phyloP scores from a whole-genome alignment of 2,797 vertebrate species.

The Scleropages formosus region DNA sequence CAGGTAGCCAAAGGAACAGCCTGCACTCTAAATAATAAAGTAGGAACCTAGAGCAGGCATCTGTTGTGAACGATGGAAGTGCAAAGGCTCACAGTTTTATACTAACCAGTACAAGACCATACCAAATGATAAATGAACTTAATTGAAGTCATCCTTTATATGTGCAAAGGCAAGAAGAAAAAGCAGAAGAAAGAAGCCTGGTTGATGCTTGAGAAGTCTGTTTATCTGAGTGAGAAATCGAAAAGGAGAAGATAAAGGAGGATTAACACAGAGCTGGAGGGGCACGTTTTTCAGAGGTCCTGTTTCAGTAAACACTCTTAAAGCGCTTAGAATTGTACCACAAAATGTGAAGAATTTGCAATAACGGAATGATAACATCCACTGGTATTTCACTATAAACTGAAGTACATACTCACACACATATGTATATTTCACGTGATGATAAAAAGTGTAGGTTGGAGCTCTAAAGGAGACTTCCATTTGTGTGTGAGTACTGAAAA shows the following conservation, averaged over 20 bases:
- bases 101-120: constrained; percentile 48
- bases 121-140: constrained; percentile 41
- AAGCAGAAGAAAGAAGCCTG: constrained; percentile 23
- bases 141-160: constrained; percentile 35
- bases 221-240: constrained; percentile 38
- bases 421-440: too few relatives aligned
- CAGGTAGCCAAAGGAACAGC: constrained; percentile 33
- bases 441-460: too few relatives aligned
- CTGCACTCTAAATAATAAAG: constrained; percentile 47
- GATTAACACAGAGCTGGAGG: constrained; percentile 29
- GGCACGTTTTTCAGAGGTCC: constrained; percentile 33
- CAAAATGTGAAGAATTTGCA: not conserved
- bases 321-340: constrained; percentile 14
- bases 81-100: constrained; percentile 49
- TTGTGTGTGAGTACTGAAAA: too few relatives aligned
- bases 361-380: not conserved
- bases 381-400: constrained; percentile 16
- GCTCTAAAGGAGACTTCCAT: too few relatives aligned
- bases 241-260: constrained; percentile 37
- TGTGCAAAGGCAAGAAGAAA: not conserved
- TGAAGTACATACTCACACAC: constrained; percentile 10
- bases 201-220: constrained; percentile 28
- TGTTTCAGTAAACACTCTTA: constrained; percentile 30
- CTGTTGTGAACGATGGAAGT: constrained; percentile 37
- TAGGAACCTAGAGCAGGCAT: constrained; percentile 39